Conservation (phyloP, 2,888 invertebrate genomes). For the Zonitis immaculata region DNA sequence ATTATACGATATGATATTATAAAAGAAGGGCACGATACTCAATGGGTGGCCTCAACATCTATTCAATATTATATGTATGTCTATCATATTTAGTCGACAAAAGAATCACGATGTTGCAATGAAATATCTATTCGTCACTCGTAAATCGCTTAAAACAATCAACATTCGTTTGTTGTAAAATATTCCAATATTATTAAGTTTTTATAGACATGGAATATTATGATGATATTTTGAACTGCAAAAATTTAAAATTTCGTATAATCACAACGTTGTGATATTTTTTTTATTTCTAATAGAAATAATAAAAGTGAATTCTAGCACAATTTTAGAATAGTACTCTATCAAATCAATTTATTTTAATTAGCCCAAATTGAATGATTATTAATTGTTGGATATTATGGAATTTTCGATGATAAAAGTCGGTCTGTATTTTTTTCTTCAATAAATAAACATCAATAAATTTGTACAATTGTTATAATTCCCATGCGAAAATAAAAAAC, state of each 20-base stretch:
- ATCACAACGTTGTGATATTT: too few relatives aligned
- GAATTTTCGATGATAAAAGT: too few relatives aligned
- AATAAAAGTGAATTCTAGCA: too few relatives aligned
- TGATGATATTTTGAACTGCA: too few relatives aligned
- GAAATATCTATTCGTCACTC: conserved; percentile 22
- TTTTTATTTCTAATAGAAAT: too few relatives aligned
- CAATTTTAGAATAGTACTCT: too few relatives aligned
- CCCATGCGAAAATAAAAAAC: not conserved
- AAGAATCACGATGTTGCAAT: conserved; percentile 18
- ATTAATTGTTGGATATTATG: too few relatives aligned
- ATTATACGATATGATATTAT: not conserved
- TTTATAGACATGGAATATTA: not conserved
- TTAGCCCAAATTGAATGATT: too few relatives aligned
- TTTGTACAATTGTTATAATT: not conserved
- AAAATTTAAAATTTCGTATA: too few relatives aligned
- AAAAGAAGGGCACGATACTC: conserved; percentile 4
- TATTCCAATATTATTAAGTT: not conserved
- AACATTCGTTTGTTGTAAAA: not conserved
- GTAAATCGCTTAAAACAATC: conserved; percentile 11
- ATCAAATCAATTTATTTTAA: too few relatives aligned
- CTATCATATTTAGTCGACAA: conserved; percentile 16
- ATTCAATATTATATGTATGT: conserved; percentile 3
- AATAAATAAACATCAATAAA: not conserved
- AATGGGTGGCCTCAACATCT: conserved; percentile 10
- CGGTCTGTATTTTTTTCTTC: too few relatives aligned